phyloP scores from a whole-genome alignment of 2,888 invertebrate species.

The Plagodis pulveraria region DNA sequence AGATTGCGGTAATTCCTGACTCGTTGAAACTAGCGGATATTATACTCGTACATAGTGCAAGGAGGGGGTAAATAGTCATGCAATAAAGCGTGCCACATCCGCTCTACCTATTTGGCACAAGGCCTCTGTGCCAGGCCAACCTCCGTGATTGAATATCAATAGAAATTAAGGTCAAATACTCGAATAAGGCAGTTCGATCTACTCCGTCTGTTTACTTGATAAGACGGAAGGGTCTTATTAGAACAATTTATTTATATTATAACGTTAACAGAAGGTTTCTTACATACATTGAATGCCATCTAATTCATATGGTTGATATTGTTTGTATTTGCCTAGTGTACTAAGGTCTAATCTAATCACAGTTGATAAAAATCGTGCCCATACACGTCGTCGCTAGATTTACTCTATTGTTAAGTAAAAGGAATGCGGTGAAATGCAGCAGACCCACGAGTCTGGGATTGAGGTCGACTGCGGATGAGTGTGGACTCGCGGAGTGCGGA shows the following conservation, averaged over 20 bases:
- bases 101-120: conserved; percentile 53
- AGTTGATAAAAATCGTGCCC: not conserved
- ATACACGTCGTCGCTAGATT: conserved; percentile 20
- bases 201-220: conserved; percentile 13
- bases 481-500: conserved; percentile 58
- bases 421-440: conserved; percentile 36
- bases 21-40: conserved; percentile 14
- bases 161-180: conserved; percentile 27
- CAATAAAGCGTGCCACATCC: conserved; percentile 52
- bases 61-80: conserved; percentile 32
- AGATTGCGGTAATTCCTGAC: conserved; percentile 5
- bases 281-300: no score
- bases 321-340: not conserved
- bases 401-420: conserved; percentile 36
- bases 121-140: conserved; percentile 44
- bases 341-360: no score
- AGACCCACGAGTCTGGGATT: conserved; percentile 49
- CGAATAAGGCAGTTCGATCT: not conserved
- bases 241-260: conserved; percentile 10
- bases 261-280: no score
- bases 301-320: not conserved
- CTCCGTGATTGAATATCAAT: conserved; percentile 32
- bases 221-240: conserved; percentile 19
- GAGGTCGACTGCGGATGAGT: conserved; percentile 61
- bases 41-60: conserved; percentile 10